Base-by-base conservation (phyloP, 2,797 vertebrate genomes). In the Loriculus beryllinus region DNA sequence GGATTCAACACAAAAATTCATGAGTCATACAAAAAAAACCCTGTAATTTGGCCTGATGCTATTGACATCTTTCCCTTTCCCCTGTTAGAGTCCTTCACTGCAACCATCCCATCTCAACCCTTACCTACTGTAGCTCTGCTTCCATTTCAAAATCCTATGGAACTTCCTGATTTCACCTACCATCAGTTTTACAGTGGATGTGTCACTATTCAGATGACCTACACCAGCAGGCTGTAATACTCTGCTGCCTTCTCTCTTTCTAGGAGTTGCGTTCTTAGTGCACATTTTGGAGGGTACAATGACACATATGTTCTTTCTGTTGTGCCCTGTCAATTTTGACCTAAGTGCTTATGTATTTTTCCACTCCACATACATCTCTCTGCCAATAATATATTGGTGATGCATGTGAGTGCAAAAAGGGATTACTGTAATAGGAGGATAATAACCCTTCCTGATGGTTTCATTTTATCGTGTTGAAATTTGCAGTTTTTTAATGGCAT, bases 91-190 rank as follows among this genome's bases (percentile, higher is more conserved):
- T 51, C 47, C 35, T 72, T 78, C 33, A 39, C 7, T n/a, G 17
- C 42, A 83, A 40, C 14, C 37, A 51, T 10, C n/a, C 5, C 14
- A 20, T 35, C 56, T 82, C 54, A 83, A 25, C 25, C n/a, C 35
- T 78, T 22, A n/a, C 26, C 12, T 62, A 26, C 23, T 68, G 21
- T 54, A 67, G 14, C 26, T 75, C 39, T 82, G n/a, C 20, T 39
- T 65, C 42, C 19, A 31, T 70, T 78, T 49, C 6, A 19, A 86
- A 94, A 64, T 43, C 37, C 15, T 37, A 10, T 31, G 68, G 13
- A 80, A 14, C 3, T 5, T 6, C 9, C 5, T 21, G 25, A 26
- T 28, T 78, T 84, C 4, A 56, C 6, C 3, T 0, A 2, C 17
- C 31, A 5, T 17, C 22, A 37, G 5, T 79, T 95, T 69, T 59